Conservation (phyloP, 2,888 invertebrate species). For the Sphaeridia pumilis region DNA sequence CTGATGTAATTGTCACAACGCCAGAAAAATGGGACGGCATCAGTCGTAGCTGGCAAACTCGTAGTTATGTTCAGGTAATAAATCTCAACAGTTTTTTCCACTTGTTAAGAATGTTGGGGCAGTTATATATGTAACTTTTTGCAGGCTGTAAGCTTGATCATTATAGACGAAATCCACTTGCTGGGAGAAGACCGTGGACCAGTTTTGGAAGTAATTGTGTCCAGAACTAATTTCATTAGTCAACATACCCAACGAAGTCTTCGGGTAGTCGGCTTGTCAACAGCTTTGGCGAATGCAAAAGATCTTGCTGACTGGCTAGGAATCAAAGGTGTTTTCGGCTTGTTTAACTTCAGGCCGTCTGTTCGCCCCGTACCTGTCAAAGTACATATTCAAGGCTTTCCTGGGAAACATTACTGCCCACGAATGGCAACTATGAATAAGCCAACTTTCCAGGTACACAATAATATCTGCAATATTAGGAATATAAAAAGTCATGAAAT, state of each 20-base stretch:
- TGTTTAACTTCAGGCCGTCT: conserved; percentile 95
- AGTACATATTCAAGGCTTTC: conserved; percentile 87
- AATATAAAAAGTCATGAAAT: too few relatives aligned
- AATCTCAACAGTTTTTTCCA: neutral
- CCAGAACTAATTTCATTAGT: conserved; percentile 90
- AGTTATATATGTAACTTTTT: neutral
- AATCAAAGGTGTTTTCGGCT: conserved; percentile 60
- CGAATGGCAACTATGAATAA: conserved; percentile 99
- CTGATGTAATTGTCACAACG: conserved; percentile 93
- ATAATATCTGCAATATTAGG: neutral
- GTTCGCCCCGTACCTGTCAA: conserved; percentile 95
- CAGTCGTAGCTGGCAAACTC: conserved; percentile 93
- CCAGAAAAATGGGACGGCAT: conserved; percentile 99
- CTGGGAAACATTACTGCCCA: conserved; percentile 97
- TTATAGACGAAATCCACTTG: conserved; percentile 97
- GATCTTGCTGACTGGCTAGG: conserved; percentile 95
- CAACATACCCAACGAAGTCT: conserved; percentile 71
- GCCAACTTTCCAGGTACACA: conserved; percentile 73
- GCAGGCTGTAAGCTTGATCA: conserved; percentile 67
- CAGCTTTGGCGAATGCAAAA: conserved; percentile 89
- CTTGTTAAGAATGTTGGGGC: neutral
- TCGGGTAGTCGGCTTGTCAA: conserved; percentile 88
- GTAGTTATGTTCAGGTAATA: conserved; percentile 69
- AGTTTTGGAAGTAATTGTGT: conserved; percentile 92
- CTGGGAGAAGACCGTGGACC: conserved; percentile 82